Conservation (phyloP, 2,113 vertebrate genomes). For the Salminus brasiliensis region DNA sequence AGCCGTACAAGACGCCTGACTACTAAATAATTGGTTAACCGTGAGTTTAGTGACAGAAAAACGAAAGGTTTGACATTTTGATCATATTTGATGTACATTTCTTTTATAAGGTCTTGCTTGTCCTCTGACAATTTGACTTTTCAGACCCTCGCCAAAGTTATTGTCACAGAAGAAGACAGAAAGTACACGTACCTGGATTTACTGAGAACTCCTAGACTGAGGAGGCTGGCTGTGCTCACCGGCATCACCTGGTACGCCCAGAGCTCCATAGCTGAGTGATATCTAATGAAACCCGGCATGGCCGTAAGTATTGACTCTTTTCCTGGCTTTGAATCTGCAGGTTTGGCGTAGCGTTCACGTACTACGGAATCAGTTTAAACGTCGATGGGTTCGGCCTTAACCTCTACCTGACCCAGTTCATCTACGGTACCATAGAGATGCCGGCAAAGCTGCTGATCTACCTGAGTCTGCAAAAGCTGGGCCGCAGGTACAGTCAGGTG, state of each 20-base stretch:
- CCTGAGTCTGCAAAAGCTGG: constrained; percentile 55
- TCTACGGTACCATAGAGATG: constrained; percentile 67
- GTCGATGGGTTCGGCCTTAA: constrained; percentile 65
- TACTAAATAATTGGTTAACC: too few relatives aligned
- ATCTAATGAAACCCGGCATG: neutral
- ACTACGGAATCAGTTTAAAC: constrained; percentile 72
- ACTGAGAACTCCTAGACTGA: constrained; percentile 54
- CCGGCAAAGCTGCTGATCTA: constrained; percentile 62
- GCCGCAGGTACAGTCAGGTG: constrained; percentile 64
- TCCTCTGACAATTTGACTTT: constrained; percentile 19
- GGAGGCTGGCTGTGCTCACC: constrained; percentile 51
- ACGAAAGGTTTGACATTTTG: too few relatives aligned
- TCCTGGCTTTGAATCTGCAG: constrained; percentile 43
- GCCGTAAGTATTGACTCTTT: too few relatives aligned
- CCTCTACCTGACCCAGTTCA: constrained; percentile 72
- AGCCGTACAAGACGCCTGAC: too few relatives aligned
- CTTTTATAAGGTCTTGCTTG: too few relatives aligned
- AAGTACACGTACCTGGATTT: constrained; percentile 59
- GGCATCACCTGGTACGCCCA: constrained; percentile 65
- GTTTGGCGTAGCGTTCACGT: constrained; percentile 67
- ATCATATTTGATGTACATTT: too few relatives aligned
- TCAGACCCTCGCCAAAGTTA: constrained; percentile 53
- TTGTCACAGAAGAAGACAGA: constrained; percentile 33
- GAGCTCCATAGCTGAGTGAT: neutral
- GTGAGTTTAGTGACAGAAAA: too few relatives aligned